phyloP scores from a whole-genome alignment of 2,797 vertebrate genomes.

The Notamacropus eugenii region DNA sequence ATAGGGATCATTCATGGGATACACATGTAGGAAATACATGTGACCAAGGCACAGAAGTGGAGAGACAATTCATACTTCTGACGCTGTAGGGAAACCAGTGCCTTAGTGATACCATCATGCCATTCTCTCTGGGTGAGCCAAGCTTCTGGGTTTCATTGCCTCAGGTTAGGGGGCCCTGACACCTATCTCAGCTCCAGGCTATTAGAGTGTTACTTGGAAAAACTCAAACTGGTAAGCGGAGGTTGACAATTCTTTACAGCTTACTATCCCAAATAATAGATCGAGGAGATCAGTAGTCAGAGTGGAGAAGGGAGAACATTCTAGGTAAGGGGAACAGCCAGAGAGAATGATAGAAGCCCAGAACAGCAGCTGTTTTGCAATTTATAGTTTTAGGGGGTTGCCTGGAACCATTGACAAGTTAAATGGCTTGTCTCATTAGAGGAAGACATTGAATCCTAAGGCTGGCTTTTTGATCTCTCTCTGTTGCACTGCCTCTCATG shows the following conservation, averaged over 20 bases:
- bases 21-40: neutral
- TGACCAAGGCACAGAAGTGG: neutral
- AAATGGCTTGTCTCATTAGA: neutral
- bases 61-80: neutral
- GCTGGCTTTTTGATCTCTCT: neutral
- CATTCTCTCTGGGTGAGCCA: neutral
- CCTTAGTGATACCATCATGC: neutral
- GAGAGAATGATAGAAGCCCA: neutral
- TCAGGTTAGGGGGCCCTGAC: neutral
- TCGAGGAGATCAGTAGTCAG: neutral
- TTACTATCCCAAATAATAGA: neutral
- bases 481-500: neutral
- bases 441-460: neutral
- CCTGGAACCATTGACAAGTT: neutral
- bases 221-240: neutral
- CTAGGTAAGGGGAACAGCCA: neutral
- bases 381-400: neutral
- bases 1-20: neutral
- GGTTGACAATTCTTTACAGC: neutral
- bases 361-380: neutral
- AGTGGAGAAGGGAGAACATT: neutral
- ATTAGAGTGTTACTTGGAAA: neutral
- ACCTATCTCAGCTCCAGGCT: neutral
- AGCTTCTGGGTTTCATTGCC: neutral
- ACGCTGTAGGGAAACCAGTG: neutral